phyloP scores from a whole-genome alignment of 2,797 vertebrate species.

The Babyrousa celebensis region DNA sequence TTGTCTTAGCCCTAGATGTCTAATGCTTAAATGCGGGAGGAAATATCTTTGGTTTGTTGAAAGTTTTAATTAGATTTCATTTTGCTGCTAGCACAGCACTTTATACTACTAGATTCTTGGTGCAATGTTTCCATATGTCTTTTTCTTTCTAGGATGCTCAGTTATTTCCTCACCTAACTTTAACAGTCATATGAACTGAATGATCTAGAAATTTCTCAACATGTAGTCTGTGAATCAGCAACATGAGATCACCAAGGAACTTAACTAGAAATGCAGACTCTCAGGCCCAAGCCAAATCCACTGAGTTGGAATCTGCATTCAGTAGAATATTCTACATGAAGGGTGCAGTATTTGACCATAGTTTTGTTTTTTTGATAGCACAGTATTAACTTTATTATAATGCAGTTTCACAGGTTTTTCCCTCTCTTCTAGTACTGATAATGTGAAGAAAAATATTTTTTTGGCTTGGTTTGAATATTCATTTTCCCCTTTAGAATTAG shows the following conservation, averaged over 20 bases:
- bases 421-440: not conserved
- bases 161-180: conserved; percentile 49
- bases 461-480: not conserved
- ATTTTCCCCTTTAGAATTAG: conserved; percentile 13
- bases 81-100: conserved; percentile 42
- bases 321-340: not conserved
- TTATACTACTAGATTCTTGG: not conserved
- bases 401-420: not conserved
- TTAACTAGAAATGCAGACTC: not conserved
- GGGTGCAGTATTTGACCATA: not conserved
- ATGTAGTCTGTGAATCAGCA: not conserved
- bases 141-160: conserved; percentile 36
- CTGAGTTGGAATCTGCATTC: conserved; percentile 20
- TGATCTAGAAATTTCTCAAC: conserved; percentile 32
- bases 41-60: conserved; percentile 47
- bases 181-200: not conserved
- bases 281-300: not conserved
- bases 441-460: not conserved
- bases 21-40: conserved; percentile 23
- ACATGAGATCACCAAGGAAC: not conserved
- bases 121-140: not conserved
- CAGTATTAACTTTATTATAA: conserved; percentile 16
- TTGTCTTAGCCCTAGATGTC: conserved; percentile 59
- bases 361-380: not conserved
- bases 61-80: conserved; percentile 53